Evolutionary conservation across 2,888 invertebrate genomes (phyloP).

Genomic region (Lasioglossum marginatum): DNA sequence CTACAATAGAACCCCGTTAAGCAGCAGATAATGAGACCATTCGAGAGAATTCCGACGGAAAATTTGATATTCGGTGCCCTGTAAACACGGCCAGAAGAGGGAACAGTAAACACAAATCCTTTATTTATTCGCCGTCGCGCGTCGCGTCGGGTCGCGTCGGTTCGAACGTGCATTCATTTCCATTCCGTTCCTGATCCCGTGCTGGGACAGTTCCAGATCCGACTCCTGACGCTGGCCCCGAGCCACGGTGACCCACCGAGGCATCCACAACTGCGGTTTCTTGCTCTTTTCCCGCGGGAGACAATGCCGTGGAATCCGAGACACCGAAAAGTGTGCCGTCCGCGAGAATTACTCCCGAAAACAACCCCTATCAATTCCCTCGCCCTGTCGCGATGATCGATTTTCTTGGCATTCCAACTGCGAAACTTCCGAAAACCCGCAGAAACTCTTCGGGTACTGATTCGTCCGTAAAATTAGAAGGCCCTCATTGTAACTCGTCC

Average conservation of each 20-base stretch:
- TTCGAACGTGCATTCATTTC: conserved; percentile 58
- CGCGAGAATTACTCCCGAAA: conserved; percentile 55
- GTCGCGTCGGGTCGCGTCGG: neutral
- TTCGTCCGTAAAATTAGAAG: conserved; percentile 8
- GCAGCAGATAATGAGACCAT: conserved; percentile 27
- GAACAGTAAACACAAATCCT: conserved; percentile 54
- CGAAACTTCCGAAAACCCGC: conserved; percentile 31
- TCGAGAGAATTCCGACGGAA: conserved; percentile 37
- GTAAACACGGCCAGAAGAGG: conserved; percentile 14
- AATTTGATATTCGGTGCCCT: conserved; percentile 24
- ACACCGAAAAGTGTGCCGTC: conserved; percentile 45
- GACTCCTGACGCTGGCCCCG: conserved; percentile 59
- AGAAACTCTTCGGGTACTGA: conserved; percentile 11
- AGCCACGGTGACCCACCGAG: conserved; percentile 61
- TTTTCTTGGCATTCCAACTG: conserved; percentile 38
- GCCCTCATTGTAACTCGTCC: neutral
- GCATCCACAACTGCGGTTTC: conserved; percentile 62
- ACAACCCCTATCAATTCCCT: conserved; percentile 52
- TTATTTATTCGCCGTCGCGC: conserved; percentile 49
- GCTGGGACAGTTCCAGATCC: conserved; percentile 64
- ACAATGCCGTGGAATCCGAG: conserved; percentile 53
- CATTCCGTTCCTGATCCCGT: conserved; percentile 54
- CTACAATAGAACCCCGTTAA: neutral
- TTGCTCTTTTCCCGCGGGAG: conserved; percentile 64
- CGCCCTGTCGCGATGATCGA: conserved; percentile 43